phyloP scores from a whole-genome alignment of 2,113 vertebrate genomes.

The Sylvilagus bachmani region DNA sequence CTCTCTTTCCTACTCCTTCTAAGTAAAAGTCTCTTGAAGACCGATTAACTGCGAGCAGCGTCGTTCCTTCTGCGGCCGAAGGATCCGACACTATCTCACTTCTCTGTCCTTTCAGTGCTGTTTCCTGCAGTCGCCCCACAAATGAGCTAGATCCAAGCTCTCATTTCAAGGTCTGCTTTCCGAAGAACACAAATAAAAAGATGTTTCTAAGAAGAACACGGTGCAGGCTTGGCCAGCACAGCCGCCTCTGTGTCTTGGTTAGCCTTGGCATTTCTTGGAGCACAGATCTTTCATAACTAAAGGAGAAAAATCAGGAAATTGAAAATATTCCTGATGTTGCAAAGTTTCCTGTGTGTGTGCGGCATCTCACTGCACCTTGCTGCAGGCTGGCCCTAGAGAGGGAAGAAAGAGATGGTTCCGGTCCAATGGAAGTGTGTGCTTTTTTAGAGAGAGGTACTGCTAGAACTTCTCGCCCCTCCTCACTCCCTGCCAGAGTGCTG shows the following conservation, averaged over 20 bases:
- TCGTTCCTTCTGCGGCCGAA: no score
- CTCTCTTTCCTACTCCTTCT: no score
- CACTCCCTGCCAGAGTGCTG: background rate
- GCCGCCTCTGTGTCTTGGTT: background rate
- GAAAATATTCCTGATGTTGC: constrained; percentile 1
- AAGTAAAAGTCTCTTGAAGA: no score
- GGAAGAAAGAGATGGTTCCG: background rate
- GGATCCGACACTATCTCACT: background rate
- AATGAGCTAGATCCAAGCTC: background rate
- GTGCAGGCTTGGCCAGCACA: background rate
- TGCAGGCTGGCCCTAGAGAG: background rate
- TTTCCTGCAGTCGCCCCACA: constrained; percentile 1
- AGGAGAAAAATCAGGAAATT: constrained; percentile 22
- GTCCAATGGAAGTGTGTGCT: background rate
- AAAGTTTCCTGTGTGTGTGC: background rate
- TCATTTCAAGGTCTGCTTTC: constrained; percentile 21
- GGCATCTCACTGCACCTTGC: background rate
- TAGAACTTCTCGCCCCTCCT: background rate
- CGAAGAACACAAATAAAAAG: constrained; percentile 28
- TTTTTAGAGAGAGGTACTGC: background rate
- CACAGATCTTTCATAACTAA: background rate
- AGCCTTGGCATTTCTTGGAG: background rate
- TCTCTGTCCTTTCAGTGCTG: background rate
- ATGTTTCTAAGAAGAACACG: background rate
- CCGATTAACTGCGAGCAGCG: no score